phyloP scores from a whole-genome alignment of 2,888 invertebrate species.

The Noctua pronuba region DNA sequence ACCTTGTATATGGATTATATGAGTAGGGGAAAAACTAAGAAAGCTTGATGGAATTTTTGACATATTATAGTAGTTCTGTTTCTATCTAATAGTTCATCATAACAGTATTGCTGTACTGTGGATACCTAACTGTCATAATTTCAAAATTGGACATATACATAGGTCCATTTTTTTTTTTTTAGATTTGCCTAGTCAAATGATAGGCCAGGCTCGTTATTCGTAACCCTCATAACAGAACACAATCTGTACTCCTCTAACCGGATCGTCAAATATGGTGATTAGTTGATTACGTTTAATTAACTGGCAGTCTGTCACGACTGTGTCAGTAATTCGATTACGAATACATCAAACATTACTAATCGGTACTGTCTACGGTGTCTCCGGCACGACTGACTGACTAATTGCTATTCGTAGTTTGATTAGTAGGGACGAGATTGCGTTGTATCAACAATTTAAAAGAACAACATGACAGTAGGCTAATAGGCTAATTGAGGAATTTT shows the following conservation, averaged over 20 bases:
- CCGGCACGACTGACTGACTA: conserved; percentile 47
- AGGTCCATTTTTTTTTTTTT: not conserved
- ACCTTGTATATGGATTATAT: too few relatives aligned
- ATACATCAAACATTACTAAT: conserved; percentile 60
- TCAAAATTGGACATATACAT: not conserved
- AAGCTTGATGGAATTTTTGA: not conserved
- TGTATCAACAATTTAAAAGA: conserved; percentile 29
- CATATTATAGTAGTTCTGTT: not conserved
- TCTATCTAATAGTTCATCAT: not conserved
- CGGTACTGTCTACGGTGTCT: conserved; percentile 42
- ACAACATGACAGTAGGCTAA: conserved; percentile 1
- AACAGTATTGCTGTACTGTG: not conserved
- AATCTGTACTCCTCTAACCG: conserved; percentile 3
- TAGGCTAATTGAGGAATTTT: not conserved
- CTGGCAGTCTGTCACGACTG: conserved; percentile 41
- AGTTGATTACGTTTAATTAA: conserved; percentile 51
- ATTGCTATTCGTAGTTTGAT: conserved; percentile 45
- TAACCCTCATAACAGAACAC: not conserved
- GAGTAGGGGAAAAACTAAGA: not conserved
- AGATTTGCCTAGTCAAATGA: not conserved
- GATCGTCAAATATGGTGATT: conserved; percentile 40
- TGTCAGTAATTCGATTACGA: conserved; percentile 56
- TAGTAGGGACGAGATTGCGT: conserved; percentile 18
- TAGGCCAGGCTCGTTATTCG: not conserved
- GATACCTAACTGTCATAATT: not conserved